phyloP scores from a whole-genome alignment of 2,113 vertebrate species.

The Todiramphus saurophagus region DNA sequence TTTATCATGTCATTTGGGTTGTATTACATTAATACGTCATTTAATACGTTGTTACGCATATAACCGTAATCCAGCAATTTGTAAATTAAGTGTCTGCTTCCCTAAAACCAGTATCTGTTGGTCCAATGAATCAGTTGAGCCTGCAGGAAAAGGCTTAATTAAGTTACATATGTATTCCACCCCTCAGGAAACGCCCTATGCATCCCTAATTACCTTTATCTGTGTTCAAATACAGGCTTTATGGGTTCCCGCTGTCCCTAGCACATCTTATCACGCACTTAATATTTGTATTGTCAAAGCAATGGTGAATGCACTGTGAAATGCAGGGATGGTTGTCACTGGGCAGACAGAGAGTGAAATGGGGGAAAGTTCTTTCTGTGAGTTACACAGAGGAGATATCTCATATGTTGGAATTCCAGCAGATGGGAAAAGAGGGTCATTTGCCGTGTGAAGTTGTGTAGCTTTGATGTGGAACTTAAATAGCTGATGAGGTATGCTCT shows the following conservation, averaged over 20 bases:
- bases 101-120: not conserved
- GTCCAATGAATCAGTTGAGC: conserved; percentile 20
- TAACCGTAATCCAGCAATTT: conserved; percentile 66
- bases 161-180: not conserved
- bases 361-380: not conserved
- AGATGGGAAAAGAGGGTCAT: not conserved
- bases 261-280: not conserved
- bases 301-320: not conserved
- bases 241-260: not conserved
- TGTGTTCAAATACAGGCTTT: not conserved
- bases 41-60: conserved; percentile 67
- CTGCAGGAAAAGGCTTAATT: conserved; percentile 28
- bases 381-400: not conserved
- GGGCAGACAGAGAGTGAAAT: not conserved
- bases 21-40: conserved; percentile 74
- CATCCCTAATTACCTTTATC: not conserved
- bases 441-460: not conserved
- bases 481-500: not conserved
- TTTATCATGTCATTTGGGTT: conserved; percentile 73
- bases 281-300: not conserved
- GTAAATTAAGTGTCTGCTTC: conserved; percentile 64
- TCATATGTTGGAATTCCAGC: not conserved
- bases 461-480: not conserved
- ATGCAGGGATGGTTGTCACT: not conserved
- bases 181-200: not conserved